Evolutionary conservation across 2,797 vertebrate species (phyloP).

Genomic region (Pelochelys cantorii): DNA sequence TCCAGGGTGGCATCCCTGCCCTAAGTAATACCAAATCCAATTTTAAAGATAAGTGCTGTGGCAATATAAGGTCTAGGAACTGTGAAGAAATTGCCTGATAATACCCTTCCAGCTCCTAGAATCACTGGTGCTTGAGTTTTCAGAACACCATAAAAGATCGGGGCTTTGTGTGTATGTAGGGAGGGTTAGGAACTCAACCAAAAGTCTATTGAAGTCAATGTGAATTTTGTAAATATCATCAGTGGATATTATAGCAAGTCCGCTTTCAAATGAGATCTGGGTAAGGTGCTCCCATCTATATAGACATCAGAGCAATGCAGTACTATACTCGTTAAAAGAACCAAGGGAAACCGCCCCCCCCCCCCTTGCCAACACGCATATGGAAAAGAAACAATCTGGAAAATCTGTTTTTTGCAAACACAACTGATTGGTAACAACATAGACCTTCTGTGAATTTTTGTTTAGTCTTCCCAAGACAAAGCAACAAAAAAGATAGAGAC

Average conservation of each 20-base stretch:
- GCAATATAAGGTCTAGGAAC: background rate
- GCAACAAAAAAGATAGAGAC: background rate
- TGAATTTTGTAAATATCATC: slow-evolving; percentile 20
- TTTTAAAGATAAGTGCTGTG: background rate
- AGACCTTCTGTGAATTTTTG: background rate
- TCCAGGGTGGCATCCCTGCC: background rate
- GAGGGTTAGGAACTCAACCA: background rate
- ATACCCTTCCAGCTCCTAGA: slow-evolving; percentile 2
- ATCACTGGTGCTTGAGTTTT: slow-evolving; percentile 20
- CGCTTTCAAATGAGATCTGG: background rate
- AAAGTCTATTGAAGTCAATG: slow-evolving; percentile 30
- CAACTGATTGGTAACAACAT: slow-evolving; percentile 19
- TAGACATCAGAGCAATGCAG: slow-evolving; percentile 15
- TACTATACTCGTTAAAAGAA: background rate
- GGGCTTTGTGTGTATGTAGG: slow-evolving; percentile 12
- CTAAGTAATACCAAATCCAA: background rate
- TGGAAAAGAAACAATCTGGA: slow-evolving; percentile 30
- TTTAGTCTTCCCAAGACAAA: slow-evolving; percentile 28
- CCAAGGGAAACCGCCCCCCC: background rate
- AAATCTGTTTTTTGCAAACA: slow-evolving; percentile 31
- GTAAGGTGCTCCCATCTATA: slow-evolving; percentile 10
- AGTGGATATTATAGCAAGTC: slow-evolving; percentile 38
- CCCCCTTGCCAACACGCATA: background rate
- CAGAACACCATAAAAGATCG: background rate
- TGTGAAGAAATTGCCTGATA: background rate